Conservation (phyloP, 2,113 vertebrate genomes). For the Phocoena phocoena region DNA sequence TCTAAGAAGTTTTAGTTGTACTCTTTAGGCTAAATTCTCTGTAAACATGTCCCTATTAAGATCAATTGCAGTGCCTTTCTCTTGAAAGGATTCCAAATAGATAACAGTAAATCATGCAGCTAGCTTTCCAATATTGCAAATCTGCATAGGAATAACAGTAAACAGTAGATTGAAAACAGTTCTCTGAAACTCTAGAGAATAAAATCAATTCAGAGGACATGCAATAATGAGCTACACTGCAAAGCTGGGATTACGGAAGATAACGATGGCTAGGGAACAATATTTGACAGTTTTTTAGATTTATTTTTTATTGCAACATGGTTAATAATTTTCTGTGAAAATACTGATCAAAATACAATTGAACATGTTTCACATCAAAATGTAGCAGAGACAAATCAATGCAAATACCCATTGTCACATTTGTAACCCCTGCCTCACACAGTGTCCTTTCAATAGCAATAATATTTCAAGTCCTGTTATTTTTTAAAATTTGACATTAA, state of each 20-base stretch:
- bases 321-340: constrained; percentile 54
- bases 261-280: neutral
- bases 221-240: neutral
- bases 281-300: constrained; percentile 37
- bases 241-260: neutral
- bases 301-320: constrained; percentile 51
- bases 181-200: constrained; percentile 29
- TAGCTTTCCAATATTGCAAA: constrained; percentile 21
- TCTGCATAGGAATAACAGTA: constrained; percentile 46
- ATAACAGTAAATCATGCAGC: constrained; percentile 43
- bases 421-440: neutral
- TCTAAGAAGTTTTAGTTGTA: neutral
- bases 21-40: neutral
- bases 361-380: neutral
- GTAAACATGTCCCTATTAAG: neutral
- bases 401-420: neutral
- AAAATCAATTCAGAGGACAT: constrained; percentile 32
- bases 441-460: neutral
- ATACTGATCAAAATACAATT: constrained; percentile 12
- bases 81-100: constrained; percentile 49
- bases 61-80: constrained; percentile 4
- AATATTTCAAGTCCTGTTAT: neutral
- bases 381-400: neutral
- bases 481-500: neutral
- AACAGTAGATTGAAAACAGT: constrained; percentile 51